Conservation (phyloP, 2,888 invertebrate species). For the Tipula vernalis region DNA sequence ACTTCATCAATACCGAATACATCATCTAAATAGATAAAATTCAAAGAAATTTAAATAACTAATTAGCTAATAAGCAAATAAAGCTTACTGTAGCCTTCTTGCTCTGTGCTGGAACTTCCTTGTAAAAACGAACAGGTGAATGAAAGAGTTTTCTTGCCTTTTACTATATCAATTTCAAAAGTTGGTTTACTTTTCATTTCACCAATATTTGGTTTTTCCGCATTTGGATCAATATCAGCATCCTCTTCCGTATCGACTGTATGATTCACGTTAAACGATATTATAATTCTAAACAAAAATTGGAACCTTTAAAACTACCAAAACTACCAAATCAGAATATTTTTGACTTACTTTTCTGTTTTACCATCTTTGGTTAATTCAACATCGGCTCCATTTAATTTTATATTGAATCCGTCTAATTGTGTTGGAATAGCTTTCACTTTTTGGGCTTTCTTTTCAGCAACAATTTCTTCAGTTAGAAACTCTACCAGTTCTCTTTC, state of each 20-base stretch:
- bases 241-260: slow-evolving; percentile 76
- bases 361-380: slow-evolving; percentile 59
- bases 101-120: slow-evolving; percentile 38
- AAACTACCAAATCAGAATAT: not conserved
- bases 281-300: slow-evolving; percentile 45
- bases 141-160: slow-evolving; percentile 63
- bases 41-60: not conserved
- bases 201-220: slow-evolving; percentile 59
- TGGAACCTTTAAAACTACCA: not conserved
- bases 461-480: slow-evolving; percentile 83
- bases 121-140: slow-evolving; percentile 75
- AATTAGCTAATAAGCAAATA: not conserved
- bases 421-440: slow-evolving; percentile 58
- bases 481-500: slow-evolving; percentile 83
- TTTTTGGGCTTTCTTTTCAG: slow-evolving; percentile 76
- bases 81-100: slow-evolving; percentile 56
- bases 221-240: slow-evolving; percentile 45
- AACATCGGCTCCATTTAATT: slow-evolving; percentile 72
- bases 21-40: slow-evolving; percentile 50
- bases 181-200: slow-evolving; percentile 86
- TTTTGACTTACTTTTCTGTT: slow-evolving; percentile 51
- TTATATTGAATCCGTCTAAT: slow-evolving; percentile 70
- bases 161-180: slow-evolving; percentile 77
- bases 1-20: slow-evolving; percentile 90
- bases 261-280: slow-evolving; percentile 88